These are phyloP conservation scores for Carposina sasakii DNA, from an alignment of 1,140 invertebrate species.

Conservation along the genomic window DNA sequence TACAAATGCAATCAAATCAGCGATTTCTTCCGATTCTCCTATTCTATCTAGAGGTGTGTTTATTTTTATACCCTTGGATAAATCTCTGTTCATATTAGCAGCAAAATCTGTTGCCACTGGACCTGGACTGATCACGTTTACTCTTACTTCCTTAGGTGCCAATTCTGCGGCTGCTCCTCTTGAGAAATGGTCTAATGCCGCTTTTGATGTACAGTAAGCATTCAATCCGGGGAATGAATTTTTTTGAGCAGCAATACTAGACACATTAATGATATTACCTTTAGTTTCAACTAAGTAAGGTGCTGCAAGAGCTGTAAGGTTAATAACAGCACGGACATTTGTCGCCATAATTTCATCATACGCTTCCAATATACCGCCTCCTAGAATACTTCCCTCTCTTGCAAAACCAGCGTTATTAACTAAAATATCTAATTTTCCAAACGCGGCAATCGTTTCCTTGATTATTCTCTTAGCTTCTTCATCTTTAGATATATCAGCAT, in stretches of 20 bases:
- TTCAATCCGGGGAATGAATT: neutral
- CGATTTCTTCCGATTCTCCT: slow-evolving; percentile 26
- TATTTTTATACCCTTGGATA: no score
- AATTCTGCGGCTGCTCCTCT: slow-evolving; percentile 2
- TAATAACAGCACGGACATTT: slow-evolving; percentile 80
- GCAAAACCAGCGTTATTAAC: slow-evolving; percentile 84
- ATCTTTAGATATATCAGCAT: slow-evolving; percentile 77
- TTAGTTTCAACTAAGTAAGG: slow-evolving; percentile 79
- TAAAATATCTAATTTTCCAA: slow-evolving; percentile 75
- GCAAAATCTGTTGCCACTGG: no score
- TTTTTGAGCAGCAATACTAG: slow-evolving; percentile 76
- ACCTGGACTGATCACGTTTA: no score
- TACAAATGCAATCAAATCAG: slow-evolving; percentile 25
- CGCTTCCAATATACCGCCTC: slow-evolving; percentile 78
- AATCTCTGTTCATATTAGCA: no score
- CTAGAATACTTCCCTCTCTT: slow-evolving; percentile 75
- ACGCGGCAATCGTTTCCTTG: slow-evolving; percentile 71
- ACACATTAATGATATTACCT: slow-evolving; percentile 84
- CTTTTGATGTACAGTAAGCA: slow-evolving; percentile 4
- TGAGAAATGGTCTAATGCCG: slow-evolving; percentile 9
- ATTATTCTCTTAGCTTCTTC: slow-evolving; percentile 73
- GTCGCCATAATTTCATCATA: slow-evolving; percentile 79
- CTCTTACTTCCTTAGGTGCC: neutral
- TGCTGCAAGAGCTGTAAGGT: slow-evolving; percentile 80
- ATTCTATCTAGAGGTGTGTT: slow-evolving; percentile 11